Percentiles rank a stretch among this genome's conserved stretches.
These are phyloP conservation scores for human (Homo sapiens) DNA, from an alignment of 2,113 vertebrate species.

Conservation along the genomic window GRCh38 chr5:104562501-104563000, in stretches of 20 bases:
- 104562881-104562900: neutral
- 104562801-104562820: neutral
- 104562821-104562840: neutral
- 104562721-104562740: neutral
- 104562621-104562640: neutral
- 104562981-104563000: neutral
- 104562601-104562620: neutral
- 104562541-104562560: neutral
- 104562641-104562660: neutral
- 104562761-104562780: neutral
- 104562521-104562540: neutral
- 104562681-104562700: neutral
- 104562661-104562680: neutral
- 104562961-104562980: neutral
- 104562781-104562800: neutral
- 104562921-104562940: neutral
- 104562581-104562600: constrained; percentile 11
- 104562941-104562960: neutral
- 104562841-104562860: neutral
- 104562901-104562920: neutral
- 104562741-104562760: neutral
- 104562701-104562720: neutral
- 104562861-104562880: neutral
- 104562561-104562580: neutral
- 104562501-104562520: constrained; percentile 42